Base-by-base conservation (phyloP, 2,888 invertebrate species). In the Phalera bucephala region DNA sequence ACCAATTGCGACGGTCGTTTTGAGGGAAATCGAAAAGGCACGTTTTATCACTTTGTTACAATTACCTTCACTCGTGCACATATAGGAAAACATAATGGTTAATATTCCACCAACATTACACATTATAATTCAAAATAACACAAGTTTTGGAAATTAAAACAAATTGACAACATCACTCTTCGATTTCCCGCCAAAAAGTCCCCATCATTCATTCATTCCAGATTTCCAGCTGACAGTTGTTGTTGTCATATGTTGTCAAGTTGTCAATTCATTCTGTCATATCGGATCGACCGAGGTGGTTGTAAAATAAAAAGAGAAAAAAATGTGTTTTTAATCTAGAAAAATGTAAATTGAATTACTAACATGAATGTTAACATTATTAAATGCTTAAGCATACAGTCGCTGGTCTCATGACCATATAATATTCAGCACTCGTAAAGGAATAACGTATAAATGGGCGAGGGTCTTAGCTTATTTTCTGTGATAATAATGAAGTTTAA, bases 401-500 rank as follows among this genome's bases (percentile, higher is more conserved):
- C 65, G 45, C 65, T 72, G 74, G 77, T 79, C 71, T 86, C 76
- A 74, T 82, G 85, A 80, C 83, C 80, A 80, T 67, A 77, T 76
- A 77, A 67, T 35, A 61, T 70, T 65, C 52, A 62, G 52, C 61
- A 69, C 50, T 52, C 59, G 53, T 59, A 55, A 49, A 49, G 53
- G 50, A 50, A 64, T 44, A 67, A 61, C 67, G 64, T 60, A 54
- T 68, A 68, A 75, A 89, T 89, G 88, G 88, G 88, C 72, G 88
- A 88, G 73, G 85, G 84, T 71, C 68, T 86, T 61, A 88, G 84
- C 72, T 78, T 88, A 71, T 87, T 87, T 77, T 87, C 88, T 82
- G 86, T 88, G 81, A 76, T 88, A 80, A 75, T 88, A 64, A 87
- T 86, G 84, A 89, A 89, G 77, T 80, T 89, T 72, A 89, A 88